These are phyloP conservation scores for Lepidotrigona ventralis DNA, from an alignment of 1,140 invertebrate species.

Conservation along the genomic window DNA sequence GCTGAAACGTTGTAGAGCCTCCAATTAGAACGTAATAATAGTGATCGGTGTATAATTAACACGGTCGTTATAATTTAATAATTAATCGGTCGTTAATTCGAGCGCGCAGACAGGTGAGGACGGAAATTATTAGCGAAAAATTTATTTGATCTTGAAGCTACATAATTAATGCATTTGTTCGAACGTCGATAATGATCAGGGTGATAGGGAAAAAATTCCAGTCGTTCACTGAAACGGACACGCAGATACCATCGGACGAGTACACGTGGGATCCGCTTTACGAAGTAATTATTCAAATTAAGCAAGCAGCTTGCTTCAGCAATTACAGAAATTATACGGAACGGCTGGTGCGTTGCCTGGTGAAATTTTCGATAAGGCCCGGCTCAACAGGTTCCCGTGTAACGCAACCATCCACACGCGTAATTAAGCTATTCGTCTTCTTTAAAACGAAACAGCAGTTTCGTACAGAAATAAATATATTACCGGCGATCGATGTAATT, in stretches of 20 bases:
- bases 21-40: not conserved
- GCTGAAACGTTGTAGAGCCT: not conserved
- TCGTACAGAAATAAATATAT: not conserved
- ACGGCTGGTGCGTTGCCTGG: not conserved
- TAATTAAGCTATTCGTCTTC: not conserved
- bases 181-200: slow-evolving; percentile 18
- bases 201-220: slow-evolving; percentile 12
- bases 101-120: not conserved
- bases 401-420: too few species aligned
- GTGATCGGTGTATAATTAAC: not conserved
- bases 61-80: not conserved
- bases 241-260: slow-evolving; percentile 35
- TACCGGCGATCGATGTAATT: not conserved
- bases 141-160: not conserved
- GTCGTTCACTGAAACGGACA: not conserved
- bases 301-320: not conserved
- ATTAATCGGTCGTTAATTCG: not conserved
- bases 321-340: slow-evolving; percentile 20
- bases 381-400: not conserved
- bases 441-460: not conserved
- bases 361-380: not conserved
- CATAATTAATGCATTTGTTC: slow-evolving; percentile 39
- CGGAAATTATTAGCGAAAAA: not conserved
- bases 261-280: slow-evolving; percentile 16
- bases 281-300: slow-evolving; percentile 34